phyloP scores from a whole-genome alignment of 92 coral and sea anemone genomes.

The Bergia sp. region DNA sequence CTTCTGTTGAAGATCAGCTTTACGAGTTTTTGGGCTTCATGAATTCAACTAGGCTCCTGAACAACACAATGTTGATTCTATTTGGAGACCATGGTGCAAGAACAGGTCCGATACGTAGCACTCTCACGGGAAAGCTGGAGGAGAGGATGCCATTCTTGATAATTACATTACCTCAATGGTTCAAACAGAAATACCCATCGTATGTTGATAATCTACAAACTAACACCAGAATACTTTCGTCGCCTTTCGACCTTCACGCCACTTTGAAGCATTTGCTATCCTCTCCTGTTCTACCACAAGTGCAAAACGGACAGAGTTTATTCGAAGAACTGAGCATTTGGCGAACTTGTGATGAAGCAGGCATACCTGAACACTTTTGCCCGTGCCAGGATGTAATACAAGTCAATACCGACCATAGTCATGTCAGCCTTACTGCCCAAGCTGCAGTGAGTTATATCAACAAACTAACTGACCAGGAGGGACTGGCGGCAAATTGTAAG shows the following conservation, averaged over 20 bases:
- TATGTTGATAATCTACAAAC: conserved; percentile 31
- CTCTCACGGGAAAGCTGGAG: conserved; percentile 52
- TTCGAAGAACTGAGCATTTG: conserved; percentile 32
- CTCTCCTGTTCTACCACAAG: conserved; percentile 32
- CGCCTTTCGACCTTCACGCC: conserved; percentile 56
- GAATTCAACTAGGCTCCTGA: conserved; percentile 35
- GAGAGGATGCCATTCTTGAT: conserved; percentile 54
- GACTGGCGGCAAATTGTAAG: conserved; percentile 41
- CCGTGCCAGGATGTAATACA: conserved; percentile 50
- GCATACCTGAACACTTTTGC: conserved; percentile 54
- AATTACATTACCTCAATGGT: conserved; percentile 51
- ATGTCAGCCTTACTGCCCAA: conserved; percentile 43
- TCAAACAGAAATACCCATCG: conserved; percentile 32
- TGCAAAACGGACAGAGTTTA: conserved; percentile 40
- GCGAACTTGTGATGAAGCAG: conserved; percentile 47
- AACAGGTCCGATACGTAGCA: conserved; percentile 42
- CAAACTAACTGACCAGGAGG: neutral
- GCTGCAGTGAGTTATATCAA: conserved; percentile 45
- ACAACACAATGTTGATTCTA: conserved; percentile 47
- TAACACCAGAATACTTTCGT: conserved; percentile 22
- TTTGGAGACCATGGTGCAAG: conserved; percentile 55
- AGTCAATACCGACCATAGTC: conserved; percentile 32
- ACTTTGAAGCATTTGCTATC: conserved; percentile 51
- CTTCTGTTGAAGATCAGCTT: conserved; percentile 26
- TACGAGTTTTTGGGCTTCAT: conserved; percentile 31